phyloP scores from a whole-genome alignment of 2,797 vertebrate genomes.

The Epinephelus coioides region DNA sequence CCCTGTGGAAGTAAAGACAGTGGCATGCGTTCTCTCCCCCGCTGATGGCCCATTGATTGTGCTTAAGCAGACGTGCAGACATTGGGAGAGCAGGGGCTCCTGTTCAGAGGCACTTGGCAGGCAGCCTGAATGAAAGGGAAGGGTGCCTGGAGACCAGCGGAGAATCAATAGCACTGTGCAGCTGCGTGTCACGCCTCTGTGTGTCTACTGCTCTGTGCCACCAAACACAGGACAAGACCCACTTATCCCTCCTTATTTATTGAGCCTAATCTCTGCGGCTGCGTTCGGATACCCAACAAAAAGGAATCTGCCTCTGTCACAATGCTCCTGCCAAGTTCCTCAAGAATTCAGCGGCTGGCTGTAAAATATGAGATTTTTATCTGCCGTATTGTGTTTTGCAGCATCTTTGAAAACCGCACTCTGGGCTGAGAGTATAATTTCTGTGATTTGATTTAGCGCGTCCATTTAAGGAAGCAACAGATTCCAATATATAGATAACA shows the following conservation, averaged over 20 bases:
- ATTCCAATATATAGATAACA: slow-evolving; percentile 47
- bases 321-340: slow-evolving; percentile 50
- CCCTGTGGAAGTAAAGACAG: slow-evolving; percentile 80
- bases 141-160: slow-evolving; percentile 82
- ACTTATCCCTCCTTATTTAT: slow-evolving; percentile 82
- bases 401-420: slow-evolving; percentile 27
- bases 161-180: slow-evolving; percentile 86
- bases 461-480: slow-evolving; percentile 35
- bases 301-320: slow-evolving; percentile 57
- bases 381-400: slow-evolving; percentile 31
- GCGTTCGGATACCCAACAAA: slow-evolving; percentile 66
- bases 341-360: slow-evolving; percentile 32
- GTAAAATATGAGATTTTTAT: slow-evolving; percentile 62
- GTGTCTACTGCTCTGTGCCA: slow-evolving; percentile 77
- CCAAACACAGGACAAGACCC: slow-evolving; percentile 82
- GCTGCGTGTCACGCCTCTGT: slow-evolving; percentile 83
- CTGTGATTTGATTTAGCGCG: slow-evolving; percentile 50
- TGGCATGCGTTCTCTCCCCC: slow-evolving; percentile 74
- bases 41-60: slow-evolving; percentile 86
- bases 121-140: slow-evolving; percentile 82
- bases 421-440: slow-evolving; percentile 24
- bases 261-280: slow-evolving; percentile 75
- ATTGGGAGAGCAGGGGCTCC: slow-evolving; percentile 81
- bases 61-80: slow-evolving; percentile 87
- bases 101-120: slow-evolving; percentile 85